A percentile compares a stretch with the other conserved stretches of the same genome.
Conservation (phyloP, 2,797 vertebrate genomes). For the Steatocranus sp. region DNA sequence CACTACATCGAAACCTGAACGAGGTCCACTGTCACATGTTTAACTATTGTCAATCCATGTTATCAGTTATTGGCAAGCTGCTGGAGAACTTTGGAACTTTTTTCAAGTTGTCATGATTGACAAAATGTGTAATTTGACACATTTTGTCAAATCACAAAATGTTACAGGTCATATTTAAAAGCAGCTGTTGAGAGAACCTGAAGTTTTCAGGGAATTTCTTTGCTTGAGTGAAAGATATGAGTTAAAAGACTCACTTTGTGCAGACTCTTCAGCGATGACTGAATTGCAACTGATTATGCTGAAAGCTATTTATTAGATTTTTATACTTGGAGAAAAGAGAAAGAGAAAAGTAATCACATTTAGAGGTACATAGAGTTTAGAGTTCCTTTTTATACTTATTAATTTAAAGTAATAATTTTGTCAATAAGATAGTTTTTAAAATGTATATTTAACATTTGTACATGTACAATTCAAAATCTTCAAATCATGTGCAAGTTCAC, state of each 20-base stretch:
- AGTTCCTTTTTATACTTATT: not conserved
- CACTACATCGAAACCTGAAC: not conserved
- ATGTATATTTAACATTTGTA: not conserved
- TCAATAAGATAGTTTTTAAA: not conserved
- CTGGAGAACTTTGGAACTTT: not conserved
- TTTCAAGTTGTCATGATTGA: not conserved
- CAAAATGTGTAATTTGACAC: not conserved
- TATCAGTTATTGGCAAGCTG: not conserved
- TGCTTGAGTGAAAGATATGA: rapidly evolving
- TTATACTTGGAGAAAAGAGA: not conserved
- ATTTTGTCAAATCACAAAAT: not conserved
- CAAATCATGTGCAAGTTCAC: not conserved
- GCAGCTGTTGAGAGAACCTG: not conserved
- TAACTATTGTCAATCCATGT: not conserved
- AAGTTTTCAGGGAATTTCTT: not conserved
- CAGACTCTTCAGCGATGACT: not conserved
- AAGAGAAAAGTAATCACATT: not conserved
- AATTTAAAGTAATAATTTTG: not conserved
- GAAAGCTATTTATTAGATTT: rapidly evolving
- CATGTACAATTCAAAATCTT: not conserved
- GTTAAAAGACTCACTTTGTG: not conserved
- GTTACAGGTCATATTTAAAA: rapidly evolving
- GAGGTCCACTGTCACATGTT: rapidly evolving
- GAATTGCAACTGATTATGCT: not conserved
- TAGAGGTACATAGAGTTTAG: not conserved